A percentile compares a stretch with the other conserved stretches of the same genome.
phyloP scores from a whole-genome alignment of 2,888 invertebrate species.

The Mesopsocus fuscifrons region DNA sequence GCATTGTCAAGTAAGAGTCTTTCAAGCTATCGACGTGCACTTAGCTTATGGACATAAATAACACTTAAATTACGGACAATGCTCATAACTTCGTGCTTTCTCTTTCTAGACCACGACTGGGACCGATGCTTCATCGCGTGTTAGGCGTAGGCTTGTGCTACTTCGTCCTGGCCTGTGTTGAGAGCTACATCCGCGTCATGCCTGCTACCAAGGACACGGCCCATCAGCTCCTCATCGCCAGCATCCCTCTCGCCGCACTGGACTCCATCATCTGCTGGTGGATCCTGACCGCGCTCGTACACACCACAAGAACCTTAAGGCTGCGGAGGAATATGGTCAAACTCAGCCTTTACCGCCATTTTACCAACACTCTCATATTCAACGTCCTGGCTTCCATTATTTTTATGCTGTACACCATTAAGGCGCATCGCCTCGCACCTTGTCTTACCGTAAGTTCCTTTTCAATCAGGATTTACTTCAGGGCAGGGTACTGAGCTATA shows the following conservation, averaged over 20 bases:
- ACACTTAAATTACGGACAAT: too few species aligned
- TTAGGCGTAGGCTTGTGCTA: conserved; percentile 68
- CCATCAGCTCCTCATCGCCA: conserved; percentile 50
- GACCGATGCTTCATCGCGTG: conserved; percentile 73
- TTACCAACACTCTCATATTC: conserved; percentile 85
- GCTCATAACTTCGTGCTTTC: too few species aligned
- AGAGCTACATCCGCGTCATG: conserved; percentile 58
- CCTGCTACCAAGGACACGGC: conserved; percentile 37
- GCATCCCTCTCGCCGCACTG: conserved; percentile 67
- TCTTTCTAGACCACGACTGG: conserved; percentile 64
- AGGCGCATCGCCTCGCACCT: conserved; percentile 49
- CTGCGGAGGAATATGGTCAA: conserved; percentile 80
- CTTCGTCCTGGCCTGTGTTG: conserved; percentile 66
- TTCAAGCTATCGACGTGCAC: too few species aligned
- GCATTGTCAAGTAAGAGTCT: conserved; percentile 69
- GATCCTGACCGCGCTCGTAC: conserved; percentile 74
- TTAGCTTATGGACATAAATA: too few species aligned
- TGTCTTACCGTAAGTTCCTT: conserved; percentile 50
- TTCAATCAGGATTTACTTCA: too few species aligned
- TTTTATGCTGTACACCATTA: conserved; percentile 86
- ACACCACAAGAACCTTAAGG: conserved; percentile 75
- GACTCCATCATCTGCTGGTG: conserved; percentile 87
- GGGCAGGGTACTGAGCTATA: too few species aligned
- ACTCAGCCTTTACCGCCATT: conserved; percentile 73
- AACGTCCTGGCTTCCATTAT: conserved; percentile 76